phyloP scores from a whole-genome alignment of 2,888 invertebrate genomes.

The Tridacna gigas region DNA sequence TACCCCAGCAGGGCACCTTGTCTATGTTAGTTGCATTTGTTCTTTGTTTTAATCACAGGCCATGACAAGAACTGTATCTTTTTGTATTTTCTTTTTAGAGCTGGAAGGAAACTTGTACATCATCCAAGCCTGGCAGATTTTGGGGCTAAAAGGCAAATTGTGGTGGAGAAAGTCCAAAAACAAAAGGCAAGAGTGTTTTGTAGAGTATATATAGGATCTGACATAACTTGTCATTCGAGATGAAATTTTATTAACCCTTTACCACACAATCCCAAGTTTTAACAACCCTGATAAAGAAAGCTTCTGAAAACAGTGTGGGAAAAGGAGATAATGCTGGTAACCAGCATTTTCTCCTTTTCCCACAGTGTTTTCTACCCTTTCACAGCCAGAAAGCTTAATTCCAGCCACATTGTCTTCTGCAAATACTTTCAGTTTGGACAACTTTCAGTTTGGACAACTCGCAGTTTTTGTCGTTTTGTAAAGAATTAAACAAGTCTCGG shows the following conservation, averaged over 20 bases:
- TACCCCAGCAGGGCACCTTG: too few relatives aligned
- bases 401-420: too few relatives aligned
- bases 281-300: not conserved
- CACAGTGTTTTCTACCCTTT: too few relatives aligned
- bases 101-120: conserved; percentile 70
- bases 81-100: conserved; percentile 17
- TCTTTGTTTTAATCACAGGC: too few relatives aligned
- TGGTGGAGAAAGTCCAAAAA: conserved; percentile 65
- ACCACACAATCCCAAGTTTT: not conserved
- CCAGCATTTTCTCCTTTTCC: not conserved
- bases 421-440: not conserved
- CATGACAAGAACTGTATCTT: too few relatives aligned
- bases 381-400: too few relatives aligned
- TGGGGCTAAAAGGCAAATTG: conserved; percentile 76
- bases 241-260: conserved; percentile 12
- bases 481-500: not conserved
- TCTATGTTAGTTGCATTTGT: too few relatives aligned
- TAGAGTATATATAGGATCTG: too few relatives aligned
- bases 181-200: conserved; percentile 33
- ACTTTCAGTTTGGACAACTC: too few relatives aligned
- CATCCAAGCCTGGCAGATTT: conserved; percentile 77
- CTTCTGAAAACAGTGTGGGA: not conserved
- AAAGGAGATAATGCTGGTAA: conserved; percentile 6
- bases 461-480: not conserved
- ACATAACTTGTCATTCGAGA: too few relatives aligned